These are phyloP conservation scores for Orchesella flavescens DNA, from an alignment of 2,888 invertebrate species.

Conservation along the genomic window DNA sequence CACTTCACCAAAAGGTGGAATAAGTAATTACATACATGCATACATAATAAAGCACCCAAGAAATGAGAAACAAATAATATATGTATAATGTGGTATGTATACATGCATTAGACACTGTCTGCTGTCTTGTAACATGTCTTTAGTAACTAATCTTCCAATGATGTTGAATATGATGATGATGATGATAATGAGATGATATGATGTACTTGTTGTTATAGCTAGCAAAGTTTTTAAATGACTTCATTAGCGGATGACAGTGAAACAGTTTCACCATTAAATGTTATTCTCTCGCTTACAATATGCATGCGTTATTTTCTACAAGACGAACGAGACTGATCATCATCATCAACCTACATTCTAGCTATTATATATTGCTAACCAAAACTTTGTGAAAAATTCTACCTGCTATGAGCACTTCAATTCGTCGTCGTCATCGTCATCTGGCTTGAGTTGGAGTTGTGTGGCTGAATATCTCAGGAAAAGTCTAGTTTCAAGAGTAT, in stretches of 20 bases:
- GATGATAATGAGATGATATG: constrained; percentile 8
- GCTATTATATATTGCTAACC: constrained; percentile 12
- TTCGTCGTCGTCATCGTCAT: no score
- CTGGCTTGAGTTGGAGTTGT: not conserved
- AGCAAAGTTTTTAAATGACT: constrained; percentile 51
- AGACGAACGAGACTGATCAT: constrained; percentile 35
- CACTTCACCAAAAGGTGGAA: no score
- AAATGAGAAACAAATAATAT: no score
- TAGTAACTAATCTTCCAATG: no score
- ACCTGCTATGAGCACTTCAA: not conserved
- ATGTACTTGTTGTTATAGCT: not conserved
- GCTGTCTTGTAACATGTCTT: no score
- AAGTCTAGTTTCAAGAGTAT: not conserved
- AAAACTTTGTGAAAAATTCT: constrained; percentile 1
- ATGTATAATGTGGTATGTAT: not conserved
- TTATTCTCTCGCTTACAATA: constrained; percentile 19
- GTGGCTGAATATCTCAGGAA: no score
- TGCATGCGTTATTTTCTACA: no score
- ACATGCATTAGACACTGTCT: not conserved
- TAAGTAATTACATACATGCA: not conserved
- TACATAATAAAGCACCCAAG: not conserved
- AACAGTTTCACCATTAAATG: constrained; percentile 37
- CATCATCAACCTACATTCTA: constrained; percentile 50
- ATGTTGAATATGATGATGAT: not conserved
- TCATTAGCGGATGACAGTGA: constrained; percentile 57